These are phyloP conservation scores for Trachelipus rathkii DNA, from an alignment of 1,140 invertebrate species.

Conservation along the genomic window DNA sequence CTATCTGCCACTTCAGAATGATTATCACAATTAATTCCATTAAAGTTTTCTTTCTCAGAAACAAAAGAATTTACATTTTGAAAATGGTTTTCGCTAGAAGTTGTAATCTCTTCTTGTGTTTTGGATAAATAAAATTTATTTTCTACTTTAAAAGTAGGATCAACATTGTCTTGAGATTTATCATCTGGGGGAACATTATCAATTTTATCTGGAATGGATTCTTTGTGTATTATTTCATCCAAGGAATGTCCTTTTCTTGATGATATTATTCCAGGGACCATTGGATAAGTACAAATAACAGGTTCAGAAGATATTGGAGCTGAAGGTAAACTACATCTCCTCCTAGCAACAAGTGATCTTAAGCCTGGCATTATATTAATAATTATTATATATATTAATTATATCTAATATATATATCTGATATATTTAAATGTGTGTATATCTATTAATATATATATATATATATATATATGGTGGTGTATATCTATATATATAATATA, in stretches of 20 bases:
- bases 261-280: not conserved
- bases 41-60: not conserved
- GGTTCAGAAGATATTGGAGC: not conserved
- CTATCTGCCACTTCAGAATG: not conserved
- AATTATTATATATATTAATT: too few species aligned
- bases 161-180: not conserved
- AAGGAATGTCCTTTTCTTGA: not conserved
- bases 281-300: not conserved
- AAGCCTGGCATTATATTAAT: not conserved
- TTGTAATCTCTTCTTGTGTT: not conserved
- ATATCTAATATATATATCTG: too few species aligned
- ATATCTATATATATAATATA: too few species aligned
- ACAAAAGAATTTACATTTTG: not conserved
- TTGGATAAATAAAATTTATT: not conserved
- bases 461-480: too few species aligned
- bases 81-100: not conserved
- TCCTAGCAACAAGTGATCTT: not conserved
- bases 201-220: not conserved
- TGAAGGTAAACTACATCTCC: not conserved
- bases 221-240: not conserved
- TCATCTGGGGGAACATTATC: not conserved
- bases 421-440: too few species aligned
- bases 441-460: too few species aligned
- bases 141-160: not conserved
- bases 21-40: not conserved